Evolutionary conservation across 1,140 invertebrate genomes (phyloP), one percentile per base, ranked within the genome.

Genomic region (Zaprionus nigranus): DNA sequence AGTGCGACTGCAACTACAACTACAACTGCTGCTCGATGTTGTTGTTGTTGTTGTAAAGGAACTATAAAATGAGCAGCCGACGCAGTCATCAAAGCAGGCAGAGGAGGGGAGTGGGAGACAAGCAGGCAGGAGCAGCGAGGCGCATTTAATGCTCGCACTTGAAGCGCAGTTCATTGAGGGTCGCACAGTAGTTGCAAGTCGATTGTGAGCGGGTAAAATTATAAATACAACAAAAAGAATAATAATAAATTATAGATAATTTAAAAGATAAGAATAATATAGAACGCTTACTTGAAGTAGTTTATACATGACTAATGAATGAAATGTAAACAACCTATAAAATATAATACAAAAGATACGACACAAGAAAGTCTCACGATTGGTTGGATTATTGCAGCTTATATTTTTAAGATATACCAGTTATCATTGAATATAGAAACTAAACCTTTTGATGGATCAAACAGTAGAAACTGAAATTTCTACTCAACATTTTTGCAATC

Each of bases 121-220:
- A 15, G 13, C 51, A 11, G 54, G 53, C n/a, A n/a, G 54, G 24
- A 26, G 26, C 13, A 65, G 74, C 57, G 61, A 82, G 57, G 60
- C 82, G 49, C 79, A 87, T 86, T 87, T 82, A 79, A 79, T 82
- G 78, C 72, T 68, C 68, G 65, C 67, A 82, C 76, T 79, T 66
- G 46, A 79, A 79, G 67, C 56, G 75, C 68, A 70, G 46, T 79
- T 36, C 60, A 54, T 53, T 63, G 53, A 62, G 60, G 57, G 60
- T 62, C 13, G 66, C 66, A 84, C 82, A 20, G 62, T 85, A 68
- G 82, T 40, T 2, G 3, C 11, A 26, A 71, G 3, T 28, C 15
- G 12, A 28, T n/a, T 7, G 38, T 2, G 24, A 34, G 22, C 2
- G 11, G 13, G 0, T 54, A 15, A 40, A 40, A 40, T 49, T 17